These are phyloP conservation scores for Abrostola triplasia DNA, from an alignment of 2,888 invertebrate genomes.

Conservation along the genomic window DNA sequence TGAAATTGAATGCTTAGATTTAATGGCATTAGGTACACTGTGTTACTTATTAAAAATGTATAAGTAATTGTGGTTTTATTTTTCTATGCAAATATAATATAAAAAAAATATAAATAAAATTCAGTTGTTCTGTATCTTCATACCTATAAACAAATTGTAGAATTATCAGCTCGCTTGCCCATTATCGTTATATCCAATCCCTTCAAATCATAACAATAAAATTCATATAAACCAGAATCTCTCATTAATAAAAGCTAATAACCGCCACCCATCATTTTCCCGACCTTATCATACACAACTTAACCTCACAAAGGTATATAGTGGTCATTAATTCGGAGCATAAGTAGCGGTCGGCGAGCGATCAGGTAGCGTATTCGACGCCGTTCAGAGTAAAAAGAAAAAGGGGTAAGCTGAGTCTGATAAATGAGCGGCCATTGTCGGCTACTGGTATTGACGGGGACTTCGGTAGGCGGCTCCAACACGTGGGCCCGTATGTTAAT, in stretches of 20 bases:
- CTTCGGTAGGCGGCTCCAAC: conserved; percentile 13
- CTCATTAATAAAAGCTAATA: conserved; percentile 48
- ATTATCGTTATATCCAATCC: conserved; percentile 24
- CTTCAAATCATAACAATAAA: conserved; percentile 38
- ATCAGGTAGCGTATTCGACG: conserved; percentile 65
- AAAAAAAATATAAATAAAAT: no score
- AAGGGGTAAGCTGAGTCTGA: conserved; percentile 61
- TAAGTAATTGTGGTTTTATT: no score
- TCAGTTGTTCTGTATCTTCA: no score
- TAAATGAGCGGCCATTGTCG: conserved; percentile 63
- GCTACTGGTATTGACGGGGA: conserved; percentile 65
- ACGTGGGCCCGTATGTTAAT: conserved; percentile 47
- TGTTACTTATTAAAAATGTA: no score
- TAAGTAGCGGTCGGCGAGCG: conserved; percentile 55
- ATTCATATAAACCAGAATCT: conserved; percentile 43
- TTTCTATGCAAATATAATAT: no score
- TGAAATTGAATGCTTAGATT: no score
- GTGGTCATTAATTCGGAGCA: conserved; percentile 58
- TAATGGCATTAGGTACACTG: no score
- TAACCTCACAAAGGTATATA: conserved; percentile 48
- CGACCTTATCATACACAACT: conserved; percentile 54
- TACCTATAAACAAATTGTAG: no score
- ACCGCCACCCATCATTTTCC: conserved; percentile 49
- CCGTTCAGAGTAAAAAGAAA: conserved; percentile 53
- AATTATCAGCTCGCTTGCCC: background rate